Evolutionary conservation across 2,113 vertebrate species (phyloP), one percentile per base, ranked within the genome.

Genomic region (Reinhardtius hippoglossoides): DNA sequence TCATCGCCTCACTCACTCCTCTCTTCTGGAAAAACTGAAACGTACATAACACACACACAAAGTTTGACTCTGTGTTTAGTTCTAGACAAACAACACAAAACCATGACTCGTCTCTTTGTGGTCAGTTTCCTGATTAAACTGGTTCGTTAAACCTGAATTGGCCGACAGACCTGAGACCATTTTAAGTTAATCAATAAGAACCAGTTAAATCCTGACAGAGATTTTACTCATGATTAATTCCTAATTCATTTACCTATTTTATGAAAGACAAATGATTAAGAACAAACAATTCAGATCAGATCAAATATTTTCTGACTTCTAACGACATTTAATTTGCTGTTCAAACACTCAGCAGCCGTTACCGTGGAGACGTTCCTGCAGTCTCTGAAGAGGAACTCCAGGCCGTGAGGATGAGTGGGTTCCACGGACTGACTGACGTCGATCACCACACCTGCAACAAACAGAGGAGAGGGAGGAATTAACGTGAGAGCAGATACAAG

Each of bases 391-490:
- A 99, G 94, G 92, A 99, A 98, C 87, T 98, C 95, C 63, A 99
- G 93, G 18, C 96, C 96, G 8, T 99, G 97, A 78, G 98, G 98
- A 71, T 99, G 97, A 3, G 95, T 97, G 21, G 97, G 97, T 86
- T 98, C 97, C 15, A 99, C 94, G 10, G 98, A 98, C 90, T 99
- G 98, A 92, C 98, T 98, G 77, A 99, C 98, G 18, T 99, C 98
- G 3, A 99, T 99, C 81, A 81, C 97, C 97, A 99, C 9, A 98
- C 97, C 98, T 99, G 71, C 0, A 37, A 44, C 2, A 20, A 16
- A 3, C 24, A 7, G 31, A 31, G 31, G 31, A 5, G 20, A 21
- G n/a, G 52, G 4, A n/a, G 3, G 20, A 37, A 9, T 9, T 52
- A n/a, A 46, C 3, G 15, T 50, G 46, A 18, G 46, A 50, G 10